phyloP scores from a whole-genome alignment of 2,113 vertebrate species.

The Dryoscopus gambensis region DNA sequence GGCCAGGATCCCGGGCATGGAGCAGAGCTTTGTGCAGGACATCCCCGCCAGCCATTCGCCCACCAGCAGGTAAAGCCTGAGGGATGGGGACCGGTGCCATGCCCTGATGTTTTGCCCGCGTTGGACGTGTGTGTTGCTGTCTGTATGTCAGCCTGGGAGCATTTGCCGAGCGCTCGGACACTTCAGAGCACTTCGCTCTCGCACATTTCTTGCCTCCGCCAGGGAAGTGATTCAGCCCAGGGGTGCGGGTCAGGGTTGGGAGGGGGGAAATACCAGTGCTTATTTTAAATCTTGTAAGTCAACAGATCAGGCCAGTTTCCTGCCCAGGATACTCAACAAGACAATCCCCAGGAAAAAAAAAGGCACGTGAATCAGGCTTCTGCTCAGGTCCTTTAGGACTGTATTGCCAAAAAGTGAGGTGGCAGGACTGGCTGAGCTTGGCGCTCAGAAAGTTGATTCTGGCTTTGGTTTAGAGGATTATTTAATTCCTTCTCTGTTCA shows the following conservation, averaged over 20 bases:
- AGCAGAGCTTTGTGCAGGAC: constrained; percentile 71
- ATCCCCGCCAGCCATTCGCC: constrained; percentile 59
- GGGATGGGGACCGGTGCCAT: background rate
- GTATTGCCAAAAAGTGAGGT: background rate
- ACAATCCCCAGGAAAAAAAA: background rate
- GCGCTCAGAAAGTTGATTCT: background rate
- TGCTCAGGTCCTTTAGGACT: background rate
- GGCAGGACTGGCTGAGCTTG: background rate
- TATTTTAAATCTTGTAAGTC: background rate
- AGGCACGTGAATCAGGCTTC: background rate
- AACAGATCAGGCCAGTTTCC: background rate
- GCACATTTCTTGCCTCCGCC: background rate
- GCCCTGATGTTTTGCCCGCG: fast-evolving
- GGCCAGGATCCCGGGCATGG: constrained; percentile 63
- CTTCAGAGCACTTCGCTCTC: background rate
- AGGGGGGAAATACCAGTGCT: background rate
- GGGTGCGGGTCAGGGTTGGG: background rate
- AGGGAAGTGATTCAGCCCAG: background rate
- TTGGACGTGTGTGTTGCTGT: fast-evolving
- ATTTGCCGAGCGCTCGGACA: background rate
- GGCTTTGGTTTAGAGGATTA: background rate
- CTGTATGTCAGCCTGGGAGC: fast-evolving
- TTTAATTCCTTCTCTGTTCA: background rate
- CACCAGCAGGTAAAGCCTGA: constrained; percentile 69
- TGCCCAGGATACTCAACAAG: background rate